Evolutionary conservation across 2,113 vertebrate species (phyloP).

Genomic region (Sorex fumeus): DNA sequence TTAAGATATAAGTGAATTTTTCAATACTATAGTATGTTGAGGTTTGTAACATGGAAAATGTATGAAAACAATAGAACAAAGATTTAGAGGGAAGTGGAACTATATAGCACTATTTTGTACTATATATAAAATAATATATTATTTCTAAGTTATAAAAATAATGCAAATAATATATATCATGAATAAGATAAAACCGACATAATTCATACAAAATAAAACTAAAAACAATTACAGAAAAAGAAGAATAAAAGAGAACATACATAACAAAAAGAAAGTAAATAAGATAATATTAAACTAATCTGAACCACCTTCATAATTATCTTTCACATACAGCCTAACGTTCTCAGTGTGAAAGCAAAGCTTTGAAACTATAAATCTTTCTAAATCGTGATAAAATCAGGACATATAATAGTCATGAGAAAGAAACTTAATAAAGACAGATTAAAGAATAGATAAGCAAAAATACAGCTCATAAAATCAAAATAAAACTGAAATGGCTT

Average conservation of each 20-base stretch:
- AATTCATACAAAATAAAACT: constrained; percentile 30
- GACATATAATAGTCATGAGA: neutral
- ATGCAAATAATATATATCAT: neutral
- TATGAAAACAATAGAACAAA: neutral
- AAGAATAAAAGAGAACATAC: neutral
- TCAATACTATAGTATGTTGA: neutral
- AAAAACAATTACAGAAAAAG: neutral
- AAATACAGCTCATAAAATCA: neutral
- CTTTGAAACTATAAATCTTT: constrained; percentile 8
- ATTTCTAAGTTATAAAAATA: constrained; percentile 36
- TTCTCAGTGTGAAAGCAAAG: constrained; percentile 39
- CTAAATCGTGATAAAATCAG: neutral
- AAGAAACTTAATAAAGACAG: neutral
- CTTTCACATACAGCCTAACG: neutral
- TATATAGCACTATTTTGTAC: constrained; percentile 20
- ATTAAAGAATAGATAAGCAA: constrained; percentile 26
- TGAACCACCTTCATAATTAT: neutral
- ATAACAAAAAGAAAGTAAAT: neutral
- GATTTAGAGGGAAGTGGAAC: neutral
- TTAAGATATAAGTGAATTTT: constrained; percentile 8
- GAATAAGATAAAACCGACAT: constrained; percentile 27
- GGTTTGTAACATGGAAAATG: neutral
- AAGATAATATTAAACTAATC: neutral
- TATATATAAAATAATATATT: neutral
- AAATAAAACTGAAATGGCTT: neutral